A percentile compares a stretch with the other conserved stretches of the same genome.
Evolutionary conservation across 2,888 invertebrate genomes (phyloP).

Genomic region (Ecliptopera silaceata): DNA sequence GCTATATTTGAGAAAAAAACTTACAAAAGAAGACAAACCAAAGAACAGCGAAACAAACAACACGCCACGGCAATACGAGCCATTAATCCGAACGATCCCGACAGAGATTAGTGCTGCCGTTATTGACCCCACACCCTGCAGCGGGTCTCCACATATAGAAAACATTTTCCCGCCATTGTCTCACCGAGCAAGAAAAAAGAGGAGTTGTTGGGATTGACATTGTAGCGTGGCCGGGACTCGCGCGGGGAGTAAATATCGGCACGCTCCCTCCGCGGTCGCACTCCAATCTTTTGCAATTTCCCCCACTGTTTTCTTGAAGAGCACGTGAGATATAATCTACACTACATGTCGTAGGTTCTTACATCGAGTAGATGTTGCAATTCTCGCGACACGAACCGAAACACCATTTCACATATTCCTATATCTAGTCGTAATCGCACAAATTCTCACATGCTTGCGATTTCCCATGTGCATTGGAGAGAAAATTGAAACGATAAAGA

Average conservation of each 20-base stretch:
- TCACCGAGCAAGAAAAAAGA: conserved; percentile 70
- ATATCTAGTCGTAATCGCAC: conserved; percentile 42
- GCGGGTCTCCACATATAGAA: conserved; percentile 63
- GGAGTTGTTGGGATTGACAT: conserved; percentile 73
- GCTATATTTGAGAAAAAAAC: conserved; percentile 56
- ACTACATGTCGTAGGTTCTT: conserved; percentile 30
- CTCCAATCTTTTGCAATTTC: conserved; percentile 50
- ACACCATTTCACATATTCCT: conserved; percentile 50
- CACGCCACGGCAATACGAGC: conserved; percentile 75
- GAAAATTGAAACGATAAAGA: conserved; percentile 41
- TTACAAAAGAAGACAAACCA: conserved; percentile 63
- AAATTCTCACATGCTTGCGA: conserved; percentile 56
- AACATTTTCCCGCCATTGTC: conserved; percentile 78
- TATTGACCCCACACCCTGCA: conserved; percentile 67
- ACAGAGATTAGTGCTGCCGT: conserved; percentile 76
- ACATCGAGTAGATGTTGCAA: conserved; percentile 38
- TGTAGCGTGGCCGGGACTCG: conserved; percentile 44
- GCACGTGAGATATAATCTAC: conserved; percentile 49
- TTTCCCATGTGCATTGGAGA: conserved; percentile 56
- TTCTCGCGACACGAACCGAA: conserved; percentile 44
- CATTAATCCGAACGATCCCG: conserved; percentile 78
- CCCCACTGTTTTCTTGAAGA: conserved; percentile 57
- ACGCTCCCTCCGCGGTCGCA: conserved; percentile 38
- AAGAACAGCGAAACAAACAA: conserved; percentile 72
- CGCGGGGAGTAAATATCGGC: conserved; percentile 28